Evolutionary conservation across 2,113 vertebrate genomes (phyloP).

Genomic region (Protobothrops mucrosquamatus): DNA sequence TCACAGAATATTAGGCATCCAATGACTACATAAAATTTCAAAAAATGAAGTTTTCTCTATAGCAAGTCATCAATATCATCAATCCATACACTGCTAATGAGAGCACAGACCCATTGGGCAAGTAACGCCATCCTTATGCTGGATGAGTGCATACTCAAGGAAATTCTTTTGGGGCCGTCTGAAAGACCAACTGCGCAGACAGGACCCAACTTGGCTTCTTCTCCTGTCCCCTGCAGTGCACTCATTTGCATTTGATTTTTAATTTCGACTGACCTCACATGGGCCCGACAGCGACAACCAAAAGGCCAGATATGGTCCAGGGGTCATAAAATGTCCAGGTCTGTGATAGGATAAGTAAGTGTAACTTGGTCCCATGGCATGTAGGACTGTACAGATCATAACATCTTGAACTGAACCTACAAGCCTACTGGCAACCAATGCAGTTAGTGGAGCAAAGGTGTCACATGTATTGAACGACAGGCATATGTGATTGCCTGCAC

Average conservation of each 20-base stretch:
- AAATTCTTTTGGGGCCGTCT: neutral
- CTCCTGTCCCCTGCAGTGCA: neutral
- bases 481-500: neutral
- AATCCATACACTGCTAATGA: neutral
- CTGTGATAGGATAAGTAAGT: neutral
- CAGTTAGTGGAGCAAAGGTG: neutral
- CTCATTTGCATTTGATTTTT: neutral
- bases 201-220: neutral
- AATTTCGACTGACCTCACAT: neutral
- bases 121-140: neutral
- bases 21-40: neutral
- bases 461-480: neutral
- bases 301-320: neutral
- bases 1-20: neutral
- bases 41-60: neutral
- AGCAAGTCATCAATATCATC: neutral
- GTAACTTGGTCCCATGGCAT: neutral
- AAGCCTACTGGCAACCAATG: neutral
- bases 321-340: too few relatives aligned
- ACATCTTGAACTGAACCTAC: neutral
- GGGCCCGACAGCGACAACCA: neutral
- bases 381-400: neutral
- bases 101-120: neutral
- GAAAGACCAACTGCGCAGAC: neutral
- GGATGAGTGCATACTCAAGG: neutral